These are phyloP conservation scores for Callipepla californica DNA, from an alignment of 2,113 vertebrate species.

Conservation along the genomic window DNA sequence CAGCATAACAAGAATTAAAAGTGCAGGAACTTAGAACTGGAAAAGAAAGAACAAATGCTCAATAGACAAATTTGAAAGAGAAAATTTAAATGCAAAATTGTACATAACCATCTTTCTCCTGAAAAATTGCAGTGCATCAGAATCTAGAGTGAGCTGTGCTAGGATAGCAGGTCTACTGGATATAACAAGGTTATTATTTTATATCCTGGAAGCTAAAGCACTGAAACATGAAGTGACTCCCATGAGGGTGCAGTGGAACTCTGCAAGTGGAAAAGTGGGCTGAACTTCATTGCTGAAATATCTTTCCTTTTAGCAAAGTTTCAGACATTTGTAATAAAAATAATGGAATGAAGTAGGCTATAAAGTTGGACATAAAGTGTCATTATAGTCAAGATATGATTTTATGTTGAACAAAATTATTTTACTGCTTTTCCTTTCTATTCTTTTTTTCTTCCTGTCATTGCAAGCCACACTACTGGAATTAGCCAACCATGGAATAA, in stretches of 20 bases:
- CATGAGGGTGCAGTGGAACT: not conserved
- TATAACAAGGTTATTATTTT: not conserved
- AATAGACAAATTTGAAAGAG: not conserved
- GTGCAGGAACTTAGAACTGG: not conserved
- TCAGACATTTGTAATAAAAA: not conserved
- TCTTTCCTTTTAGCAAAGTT: not conserved
- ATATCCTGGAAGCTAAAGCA: not conserved
- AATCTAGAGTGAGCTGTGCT: not conserved
- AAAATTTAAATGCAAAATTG: not conserved
- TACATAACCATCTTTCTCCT: not conserved
- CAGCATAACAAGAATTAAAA: not conserved
- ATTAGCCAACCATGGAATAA: not conserved
- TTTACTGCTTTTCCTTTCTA: not conserved
- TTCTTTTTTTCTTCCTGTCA: not conserved
- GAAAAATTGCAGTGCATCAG: not conserved
- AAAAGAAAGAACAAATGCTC: not conserved
- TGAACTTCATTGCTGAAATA: not conserved
- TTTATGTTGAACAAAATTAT: not conserved
- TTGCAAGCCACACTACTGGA: not conserved
- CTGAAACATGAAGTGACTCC: not conserved
- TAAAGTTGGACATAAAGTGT: not conserved
- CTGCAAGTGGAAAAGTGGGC: not conserved
- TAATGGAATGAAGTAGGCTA: not conserved
- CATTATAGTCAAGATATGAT: not conserved
- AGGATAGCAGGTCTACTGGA: not conserved